Conservation (phyloP, 30 jellyfish, hydroid and myxozoan species). For the Aurelia aurita region DNA sequence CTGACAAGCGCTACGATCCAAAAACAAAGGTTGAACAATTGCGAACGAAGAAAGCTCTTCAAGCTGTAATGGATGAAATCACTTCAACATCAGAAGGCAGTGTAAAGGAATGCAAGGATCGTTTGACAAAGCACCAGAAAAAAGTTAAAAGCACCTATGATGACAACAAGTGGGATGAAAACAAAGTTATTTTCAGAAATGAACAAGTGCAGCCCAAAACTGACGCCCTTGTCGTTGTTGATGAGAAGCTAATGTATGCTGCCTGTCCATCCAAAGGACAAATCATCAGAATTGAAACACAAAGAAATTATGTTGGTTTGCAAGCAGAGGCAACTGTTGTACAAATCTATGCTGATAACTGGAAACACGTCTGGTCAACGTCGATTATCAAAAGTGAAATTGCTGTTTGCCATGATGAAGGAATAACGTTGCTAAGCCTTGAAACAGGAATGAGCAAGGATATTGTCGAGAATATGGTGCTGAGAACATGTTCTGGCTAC, state of each 20-base stretch:
- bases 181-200: slow-evolving; percentile 4
- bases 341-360: slow-evolving; percentile 6
- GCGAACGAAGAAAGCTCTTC: no score
- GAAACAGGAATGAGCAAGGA: neutral
- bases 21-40: no score
- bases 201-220: neutral
- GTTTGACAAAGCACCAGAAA: no score
- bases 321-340: slow-evolving; percentile 14
- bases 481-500: neutral
- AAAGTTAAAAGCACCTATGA: no score
- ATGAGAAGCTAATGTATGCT: slow-evolving; percentile 20
- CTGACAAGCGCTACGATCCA: no score
- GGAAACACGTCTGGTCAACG: slow-evolving; percentile 24
- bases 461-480: slow-evolving; percentile 1
- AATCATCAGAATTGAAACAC: slow-evolving; percentile 6
- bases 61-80: no score
- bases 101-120: no score
- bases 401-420: neutral
- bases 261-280: slow-evolving; percentile 36
- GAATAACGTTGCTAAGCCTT: neutral
- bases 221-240: slow-evolving; percentile 39
- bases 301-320: slow-evolving; percentile 38
- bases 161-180: slow-evolving; percentile 8
- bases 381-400: neutral
- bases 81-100: no score